Conservation (phyloP, 2,888 invertebrate species). For the Thyatira batis region DNA sequence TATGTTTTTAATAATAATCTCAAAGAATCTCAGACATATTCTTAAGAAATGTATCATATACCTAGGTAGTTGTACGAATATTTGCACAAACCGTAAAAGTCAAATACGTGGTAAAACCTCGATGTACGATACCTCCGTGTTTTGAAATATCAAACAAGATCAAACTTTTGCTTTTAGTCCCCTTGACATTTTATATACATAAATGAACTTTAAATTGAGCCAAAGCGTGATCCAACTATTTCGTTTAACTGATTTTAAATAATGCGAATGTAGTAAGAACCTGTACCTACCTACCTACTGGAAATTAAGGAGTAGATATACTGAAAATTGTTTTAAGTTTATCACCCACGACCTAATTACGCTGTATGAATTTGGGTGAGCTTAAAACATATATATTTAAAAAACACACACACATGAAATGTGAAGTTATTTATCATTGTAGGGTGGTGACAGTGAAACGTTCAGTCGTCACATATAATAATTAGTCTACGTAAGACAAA, state of each 20-base stretch:
- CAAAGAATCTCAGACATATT: too few species aligned
- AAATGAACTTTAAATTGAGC: not conserved
- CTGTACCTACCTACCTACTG: too few species aligned
- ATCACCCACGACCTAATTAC: not conserved
- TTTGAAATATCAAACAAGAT: too few species aligned
- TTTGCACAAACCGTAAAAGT: too few species aligned
- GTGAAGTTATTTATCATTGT: constrained; percentile 34
- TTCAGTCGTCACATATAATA: constrained; percentile 54
- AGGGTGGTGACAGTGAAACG: constrained; percentile 40
- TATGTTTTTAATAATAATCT: too few species aligned
- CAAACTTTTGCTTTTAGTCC: too few species aligned
- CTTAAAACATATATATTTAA: constrained; percentile 20
- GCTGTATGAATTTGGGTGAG: not conserved
- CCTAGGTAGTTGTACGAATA: too few species aligned
- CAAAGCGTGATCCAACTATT: not conserved
- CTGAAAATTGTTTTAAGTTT: not conserved
- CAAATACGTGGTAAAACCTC: too few species aligned
- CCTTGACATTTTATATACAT: too few species aligned
- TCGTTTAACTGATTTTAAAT: not conserved
- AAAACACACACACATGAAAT: constrained; percentile 15
- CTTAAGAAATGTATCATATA: too few species aligned
- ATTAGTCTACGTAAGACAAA: constrained; percentile 53
- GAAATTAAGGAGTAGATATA: not conserved
- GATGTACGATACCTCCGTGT: too few species aligned
- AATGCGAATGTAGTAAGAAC: too few species aligned